Evolutionary conservation across 2,888 invertebrate species (phyloP).

Genomic region (Chromoteleia sp.): DNA sequence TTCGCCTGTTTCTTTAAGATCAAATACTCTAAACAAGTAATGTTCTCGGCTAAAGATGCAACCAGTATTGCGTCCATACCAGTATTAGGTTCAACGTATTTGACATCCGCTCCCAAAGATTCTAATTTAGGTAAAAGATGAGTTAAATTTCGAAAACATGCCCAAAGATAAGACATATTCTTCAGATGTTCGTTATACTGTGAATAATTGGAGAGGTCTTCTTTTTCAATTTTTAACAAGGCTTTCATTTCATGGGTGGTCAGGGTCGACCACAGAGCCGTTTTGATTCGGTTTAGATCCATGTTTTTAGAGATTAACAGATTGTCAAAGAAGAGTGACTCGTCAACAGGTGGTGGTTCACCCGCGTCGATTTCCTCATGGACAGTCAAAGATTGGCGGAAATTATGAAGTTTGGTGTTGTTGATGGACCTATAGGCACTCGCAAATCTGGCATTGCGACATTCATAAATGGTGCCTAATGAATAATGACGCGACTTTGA

Average conservation of each 20-base stretch:
- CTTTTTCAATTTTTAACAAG: constrained; percentile 79
- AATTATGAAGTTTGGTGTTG: constrained; percentile 54
- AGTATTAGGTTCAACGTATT: constrained; percentile 89
- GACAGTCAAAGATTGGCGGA: constrained; percentile 48
- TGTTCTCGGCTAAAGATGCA: constrained; percentile 91
- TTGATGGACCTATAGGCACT: constrained; percentile 78
- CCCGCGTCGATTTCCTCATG: constrained; percentile 82
- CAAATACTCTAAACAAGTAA: constrained; percentile 89
- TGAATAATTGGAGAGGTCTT: constrained; percentile 67
- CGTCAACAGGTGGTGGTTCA: constrained; percentile 81
- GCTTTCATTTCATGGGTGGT: constrained; percentile 78
- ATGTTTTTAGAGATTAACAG: constrained; percentile 76
- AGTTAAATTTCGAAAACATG: constrained; percentile 90
- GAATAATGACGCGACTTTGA: constrained; percentile 76
- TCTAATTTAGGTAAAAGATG: constrained; percentile 89
- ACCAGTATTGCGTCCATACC: constrained; percentile 91
- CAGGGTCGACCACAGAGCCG: constrained; percentile 79
- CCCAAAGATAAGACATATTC: constrained; percentile 92
- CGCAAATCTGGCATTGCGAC: constrained; percentile 72
- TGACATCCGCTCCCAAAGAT: constrained; percentile 88
- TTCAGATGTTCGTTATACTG: constrained; percentile 73
- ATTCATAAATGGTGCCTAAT: constrained; percentile 76
- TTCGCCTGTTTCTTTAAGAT: constrained; percentile 89
- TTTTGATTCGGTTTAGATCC: constrained; percentile 76
- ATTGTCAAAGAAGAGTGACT: constrained; percentile 82